Percentiles rank a stretch among this genome's conserved stretches.
phyloP scores from a whole-genome alignment of 2,113 vertebrate species.

The Eulemur rufifrons region DNA sequence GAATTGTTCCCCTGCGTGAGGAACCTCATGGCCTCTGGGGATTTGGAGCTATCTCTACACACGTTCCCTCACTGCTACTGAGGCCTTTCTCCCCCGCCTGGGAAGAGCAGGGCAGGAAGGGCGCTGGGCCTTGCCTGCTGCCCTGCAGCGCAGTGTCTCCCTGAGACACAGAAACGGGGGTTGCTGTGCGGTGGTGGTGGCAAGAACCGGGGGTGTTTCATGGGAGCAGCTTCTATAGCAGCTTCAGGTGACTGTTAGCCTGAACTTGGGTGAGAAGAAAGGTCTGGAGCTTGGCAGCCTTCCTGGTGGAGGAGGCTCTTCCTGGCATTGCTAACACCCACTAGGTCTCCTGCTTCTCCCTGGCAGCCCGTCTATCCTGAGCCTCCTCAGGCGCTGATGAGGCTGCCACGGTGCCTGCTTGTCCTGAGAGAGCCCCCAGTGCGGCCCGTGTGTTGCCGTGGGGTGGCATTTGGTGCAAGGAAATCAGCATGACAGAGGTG shows the following conservation, averaged over 20 bases:
- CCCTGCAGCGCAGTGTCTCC: too few relatives aligned
- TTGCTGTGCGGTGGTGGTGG: neutral
- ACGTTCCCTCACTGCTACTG: accelerated
- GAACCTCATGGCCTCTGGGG: too few relatives aligned
- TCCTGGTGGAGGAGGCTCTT: neutral
- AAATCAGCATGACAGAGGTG: neutral
- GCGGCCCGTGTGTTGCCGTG: accelerated
- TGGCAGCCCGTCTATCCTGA: too few relatives aligned
- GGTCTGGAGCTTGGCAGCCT: neutral
- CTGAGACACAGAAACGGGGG: neutral
- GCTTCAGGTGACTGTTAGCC: neutral
- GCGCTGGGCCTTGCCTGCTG: neutral
- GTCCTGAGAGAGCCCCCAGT: neutral
- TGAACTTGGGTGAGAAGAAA: too few relatives aligned
- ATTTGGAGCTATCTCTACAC: neutral
- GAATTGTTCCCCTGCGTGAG: accelerated
- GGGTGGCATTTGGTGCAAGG: neutral
- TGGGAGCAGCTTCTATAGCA: neutral
- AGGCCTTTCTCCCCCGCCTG: accelerated
- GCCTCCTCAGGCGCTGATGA: neutral
- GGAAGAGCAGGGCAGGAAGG: neutral
- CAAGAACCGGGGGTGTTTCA: too few relatives aligned
- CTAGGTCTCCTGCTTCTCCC: neutral
- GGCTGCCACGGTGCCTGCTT: neutral
- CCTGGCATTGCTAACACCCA: neutral